Base-by-base conservation (phyloP, 2,888 invertebrate genomes). In the Elmis aenea region DNA sequence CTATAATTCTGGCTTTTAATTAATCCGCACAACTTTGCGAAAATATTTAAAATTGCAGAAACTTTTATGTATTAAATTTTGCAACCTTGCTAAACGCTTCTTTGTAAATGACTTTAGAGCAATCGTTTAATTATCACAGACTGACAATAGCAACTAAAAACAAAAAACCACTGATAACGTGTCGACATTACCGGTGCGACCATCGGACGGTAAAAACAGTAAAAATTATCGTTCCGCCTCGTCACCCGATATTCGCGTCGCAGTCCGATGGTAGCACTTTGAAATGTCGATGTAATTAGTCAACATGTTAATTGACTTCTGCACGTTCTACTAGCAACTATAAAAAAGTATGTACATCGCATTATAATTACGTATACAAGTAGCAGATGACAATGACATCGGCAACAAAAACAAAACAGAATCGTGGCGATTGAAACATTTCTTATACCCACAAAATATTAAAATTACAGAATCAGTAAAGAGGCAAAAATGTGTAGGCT, bases 111-210 rank as follows among this genome's bases (percentile, higher is more conserved):
- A 58, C 57, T 39, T 56, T 59, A 59, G 61, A 62, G 61, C 62
- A 61, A 63, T 61, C 58, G 56, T 59, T 57, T 54, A 58, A 59
- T 62, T 67, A 68, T 68, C 68, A 68, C 68, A 68, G 68, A 67
- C 65, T 64, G 67, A 65, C 62, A 64, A n/a, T 66, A 67, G 68
- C 68, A 67, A 67, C 60, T 58, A 61, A 60, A n/a, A 53, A 43
- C 42, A 49, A 45, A 45, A 48, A 35, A 46, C 39, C 46, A 48
- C 37, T 25, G 37, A 36, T 27, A 38, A 33, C 28, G 15, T 36
- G 28, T 33, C 34, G 28, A 15, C n/a, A n/a, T n/a, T n/a, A n/a
- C n/a, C n/a, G n/a, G n/a, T n/a, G n/a, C n/a, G n/a, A n/a, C n/a
- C n/a, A n/a, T n/a, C n/a, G n/a, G n/a, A n/a, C n/a, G n/a, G n/a